These are phyloP conservation scores for Sepioteuthis lessoniana DNA, from an alignment of 2,888 invertebrate genomes.

Conservation along the genomic window DNA sequence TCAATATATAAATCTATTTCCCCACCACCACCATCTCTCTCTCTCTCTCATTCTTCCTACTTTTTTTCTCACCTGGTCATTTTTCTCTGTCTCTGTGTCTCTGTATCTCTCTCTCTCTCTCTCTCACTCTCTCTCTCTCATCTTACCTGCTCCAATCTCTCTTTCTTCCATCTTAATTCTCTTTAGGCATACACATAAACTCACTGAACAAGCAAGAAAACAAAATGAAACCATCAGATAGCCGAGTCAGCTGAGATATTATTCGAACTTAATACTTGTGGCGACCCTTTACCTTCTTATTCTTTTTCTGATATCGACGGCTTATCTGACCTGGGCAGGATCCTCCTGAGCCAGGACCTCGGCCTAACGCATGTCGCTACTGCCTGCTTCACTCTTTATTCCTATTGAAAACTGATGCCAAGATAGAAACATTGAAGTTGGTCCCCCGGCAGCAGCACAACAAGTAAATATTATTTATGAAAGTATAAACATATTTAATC, in stretches of 20 bases:
- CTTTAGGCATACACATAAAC: neutral
- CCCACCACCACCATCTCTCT: no score
- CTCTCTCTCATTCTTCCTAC: neutral
- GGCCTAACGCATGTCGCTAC: neutral
- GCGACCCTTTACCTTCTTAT: neutral
- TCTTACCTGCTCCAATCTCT: neutral
- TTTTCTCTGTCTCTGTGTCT: neutral
- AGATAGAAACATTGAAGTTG: neutral
- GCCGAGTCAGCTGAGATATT: neutral
- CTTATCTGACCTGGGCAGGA: constrained; percentile 33
- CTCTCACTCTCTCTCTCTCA: neutral
- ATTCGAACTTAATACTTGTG: constrained; percentile 1
- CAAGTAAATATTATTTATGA: constrained; percentile 33
- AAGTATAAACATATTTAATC: constrained; percentile 12
- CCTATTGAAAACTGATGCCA: neutral
- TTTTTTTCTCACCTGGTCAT: neutral
- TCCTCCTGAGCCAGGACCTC: neutral
- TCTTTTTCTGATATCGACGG: neutral
- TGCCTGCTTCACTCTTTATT: neutral
- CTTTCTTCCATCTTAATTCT: neutral
- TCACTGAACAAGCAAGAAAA: neutral
- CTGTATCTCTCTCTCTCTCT: neutral
- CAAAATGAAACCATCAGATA: neutral
- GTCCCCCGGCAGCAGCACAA: neutral
- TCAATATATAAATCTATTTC: no score